A percentile compares a stretch with the other conserved stretches of the same genome.
Evolutionary conservation across 2,888 invertebrate species (phyloP).

Genomic region (Furcula furcula): DNA sequence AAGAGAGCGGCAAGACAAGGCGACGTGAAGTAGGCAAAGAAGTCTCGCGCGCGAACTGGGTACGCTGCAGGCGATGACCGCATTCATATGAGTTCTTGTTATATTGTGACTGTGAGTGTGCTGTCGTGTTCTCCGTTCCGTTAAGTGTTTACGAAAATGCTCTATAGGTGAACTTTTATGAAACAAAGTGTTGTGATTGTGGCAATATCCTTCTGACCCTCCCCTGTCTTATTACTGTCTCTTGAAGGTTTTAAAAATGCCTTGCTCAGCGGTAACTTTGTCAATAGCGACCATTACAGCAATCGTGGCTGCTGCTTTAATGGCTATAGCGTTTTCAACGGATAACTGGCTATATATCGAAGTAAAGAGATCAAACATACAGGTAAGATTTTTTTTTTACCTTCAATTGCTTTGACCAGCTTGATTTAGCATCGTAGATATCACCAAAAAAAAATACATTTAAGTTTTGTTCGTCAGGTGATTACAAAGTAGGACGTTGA

Average conservation of each 20-base stretch:
- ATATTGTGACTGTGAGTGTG: constrained; percentile 77
- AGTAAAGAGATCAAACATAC: constrained; percentile 93
- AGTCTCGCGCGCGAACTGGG: constrained; percentile 78
- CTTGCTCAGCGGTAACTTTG: constrained; percentile 96
- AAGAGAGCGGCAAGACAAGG: constrained; percentile 76
- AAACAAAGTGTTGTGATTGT: constrained; percentile 74
- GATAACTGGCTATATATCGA: constrained; percentile 98
- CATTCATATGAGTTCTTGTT: constrained; percentile 77
- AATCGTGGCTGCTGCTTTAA: constrained; percentile 95
- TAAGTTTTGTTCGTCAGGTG: background rate
- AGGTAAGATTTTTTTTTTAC: constrained; percentile 82
- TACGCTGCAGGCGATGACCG: constrained; percentile 80
- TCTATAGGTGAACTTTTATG: constrained; percentile 71
- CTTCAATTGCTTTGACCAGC: too few species aligned
- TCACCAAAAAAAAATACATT: too few species aligned
- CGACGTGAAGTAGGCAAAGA: constrained; percentile 68
- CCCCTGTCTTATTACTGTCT: constrained; percentile 56
- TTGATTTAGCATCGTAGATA: too few species aligned
- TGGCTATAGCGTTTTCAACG: constrained; percentile 97
- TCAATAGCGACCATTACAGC: constrained; percentile 98
- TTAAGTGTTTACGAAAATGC: constrained; percentile 78
- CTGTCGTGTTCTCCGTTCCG: constrained; percentile 73
- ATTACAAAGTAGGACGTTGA: background rate
- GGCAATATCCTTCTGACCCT: constrained; percentile 48
- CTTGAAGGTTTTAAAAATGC: constrained; percentile 85